Base-by-base conservation (phyloP, 2,113 vertebrate species). In the Sturnus vulgaris region DNA sequence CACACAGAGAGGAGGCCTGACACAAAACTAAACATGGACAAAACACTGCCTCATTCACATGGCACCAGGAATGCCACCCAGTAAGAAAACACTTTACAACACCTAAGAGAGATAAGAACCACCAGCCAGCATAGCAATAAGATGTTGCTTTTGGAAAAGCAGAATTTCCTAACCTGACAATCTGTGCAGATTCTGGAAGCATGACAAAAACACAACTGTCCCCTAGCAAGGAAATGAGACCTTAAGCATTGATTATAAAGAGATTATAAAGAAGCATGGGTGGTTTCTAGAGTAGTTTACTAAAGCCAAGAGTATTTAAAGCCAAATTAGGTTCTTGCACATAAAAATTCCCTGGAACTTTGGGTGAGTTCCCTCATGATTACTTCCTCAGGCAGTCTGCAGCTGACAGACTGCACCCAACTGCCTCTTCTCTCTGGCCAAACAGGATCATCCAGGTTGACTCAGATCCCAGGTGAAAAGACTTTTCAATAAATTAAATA, bases 21-120 rank as follows among this genome's bases (percentile, higher is more conserved):
- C 82, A 93, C 86, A 97, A 88, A 84, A 94, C 85, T 78, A 80
- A 94, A 93, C 78, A 69, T 28, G 40, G 88, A 83, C 86, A 92
- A 95, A 95, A 91, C 90, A 94, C 15, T 39, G 83, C 33, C 19
- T 92, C 92, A 93, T 97, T 97, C 90, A 90, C 82, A 80, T 11
- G 14, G 49, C 71, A 76, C 49, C 66, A 93, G 90, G 79, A 97
- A 97, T 97, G 80, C 96, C 96, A 97, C 97, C 96, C 94, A 97
- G 96, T 25, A 95, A 92, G 95, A 97, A 92, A 64, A 85, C 61
- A 17, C 65, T 96, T 98, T 97, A 96, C 46, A 83, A 49, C 93
- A 72, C 78, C 80, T 80, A 47, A 72, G 63, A 75, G 88, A 96
- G 91, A 92, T 92, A 96, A 97, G 85, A 88, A 39, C 77, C 8